Percentiles rank a stretch among this genome's conserved stretches.
Conservation (phyloP, 1,140 invertebrate species). For the Drosophila tristis region DNA sequence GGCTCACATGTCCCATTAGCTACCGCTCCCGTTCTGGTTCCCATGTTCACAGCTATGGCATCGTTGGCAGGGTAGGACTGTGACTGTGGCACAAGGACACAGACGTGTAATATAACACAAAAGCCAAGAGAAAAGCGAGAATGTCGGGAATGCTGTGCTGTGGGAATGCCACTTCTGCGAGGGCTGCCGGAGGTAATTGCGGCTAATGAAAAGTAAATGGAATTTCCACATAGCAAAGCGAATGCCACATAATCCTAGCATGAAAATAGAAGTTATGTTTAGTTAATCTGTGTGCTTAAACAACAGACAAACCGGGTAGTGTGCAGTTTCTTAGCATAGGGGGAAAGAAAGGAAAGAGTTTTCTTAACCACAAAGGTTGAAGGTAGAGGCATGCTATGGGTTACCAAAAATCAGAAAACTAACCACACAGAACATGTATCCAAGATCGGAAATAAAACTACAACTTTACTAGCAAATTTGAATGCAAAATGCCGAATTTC, state of each 20-base stretch:
- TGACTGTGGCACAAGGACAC: constrained; percentile 25
- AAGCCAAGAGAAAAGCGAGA: constrained; percentile 11
- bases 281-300: too few species aligned
- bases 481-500: neutral
- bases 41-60: neutral
- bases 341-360: too few species aligned
- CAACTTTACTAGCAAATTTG: neutral
- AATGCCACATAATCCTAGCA: too few species aligned
- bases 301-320: too few species aligned
- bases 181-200: neutral
- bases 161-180: neutral
- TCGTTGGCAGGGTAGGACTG: neutral
- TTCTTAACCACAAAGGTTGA: too few species aligned
- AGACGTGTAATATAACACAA: constrained; percentile 29
- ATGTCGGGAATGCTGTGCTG: neutral
- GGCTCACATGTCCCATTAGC: constrained; percentile 51
- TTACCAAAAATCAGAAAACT: too few species aligned
- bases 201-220: neutral
- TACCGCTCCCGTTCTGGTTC: neutral
- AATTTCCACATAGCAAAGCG: too few species aligned
- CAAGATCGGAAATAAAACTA: too few species aligned
- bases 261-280: too few species aligned
- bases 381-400: too few species aligned
- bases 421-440: too few species aligned
- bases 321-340: too few species aligned